Evolutionary conservation across 2,113 vertebrate species (phyloP).

Genomic region (Amphiprion percula): DNA sequence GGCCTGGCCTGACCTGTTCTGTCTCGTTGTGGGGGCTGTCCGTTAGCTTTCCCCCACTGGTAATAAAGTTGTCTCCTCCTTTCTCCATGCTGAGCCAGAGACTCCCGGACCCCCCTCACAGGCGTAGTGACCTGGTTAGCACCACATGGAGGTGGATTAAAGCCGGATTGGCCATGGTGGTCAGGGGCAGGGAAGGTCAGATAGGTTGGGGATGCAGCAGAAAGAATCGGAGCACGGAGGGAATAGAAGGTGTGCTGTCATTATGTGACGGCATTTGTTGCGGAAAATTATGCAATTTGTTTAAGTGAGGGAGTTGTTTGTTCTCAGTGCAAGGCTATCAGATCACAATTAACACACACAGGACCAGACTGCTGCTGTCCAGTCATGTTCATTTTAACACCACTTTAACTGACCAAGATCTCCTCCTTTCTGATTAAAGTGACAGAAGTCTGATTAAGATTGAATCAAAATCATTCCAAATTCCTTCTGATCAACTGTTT

Average conservation of each 20-base stretch:
- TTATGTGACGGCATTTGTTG: conserved; percentile 66
- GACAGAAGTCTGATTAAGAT: neutral
- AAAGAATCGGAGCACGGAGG: conserved; percentile 30
- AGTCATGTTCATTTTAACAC: neutral
- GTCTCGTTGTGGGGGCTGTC: conserved; percentile 51
- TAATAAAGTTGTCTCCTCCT: conserved; percentile 85
- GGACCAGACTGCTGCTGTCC: conserved; percentile 12
- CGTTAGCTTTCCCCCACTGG: conserved; percentile 62
- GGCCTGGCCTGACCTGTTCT: conserved; percentile 61
- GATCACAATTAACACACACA: conserved; percentile 43
- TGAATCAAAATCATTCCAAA: too few relatives aligned
- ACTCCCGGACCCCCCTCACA: conserved; percentile 73
- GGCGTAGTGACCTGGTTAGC: conserved; percentile 83
- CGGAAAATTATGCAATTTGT: conserved; percentile 78
- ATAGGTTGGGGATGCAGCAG: conserved; percentile 53
- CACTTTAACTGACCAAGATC: neutral
- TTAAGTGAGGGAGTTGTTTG: conserved; percentile 68
- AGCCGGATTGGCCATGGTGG: conserved; percentile 76
- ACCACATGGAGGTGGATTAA: conserved; percentile 84
- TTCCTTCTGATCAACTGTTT: too few relatives aligned
- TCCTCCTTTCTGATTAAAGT: neutral
- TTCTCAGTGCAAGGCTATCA: conserved; percentile 49
- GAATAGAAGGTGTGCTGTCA: conserved; percentile 55
- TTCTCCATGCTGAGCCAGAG: conserved; percentile 63
- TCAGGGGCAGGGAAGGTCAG: conserved; percentile 76